A percentile compares a stretch with the other conserved stretches of the same genome.
Evolutionary conservation across 2,888 invertebrate species (phyloP).

Genomic region (Spodoptera picta): DNA sequence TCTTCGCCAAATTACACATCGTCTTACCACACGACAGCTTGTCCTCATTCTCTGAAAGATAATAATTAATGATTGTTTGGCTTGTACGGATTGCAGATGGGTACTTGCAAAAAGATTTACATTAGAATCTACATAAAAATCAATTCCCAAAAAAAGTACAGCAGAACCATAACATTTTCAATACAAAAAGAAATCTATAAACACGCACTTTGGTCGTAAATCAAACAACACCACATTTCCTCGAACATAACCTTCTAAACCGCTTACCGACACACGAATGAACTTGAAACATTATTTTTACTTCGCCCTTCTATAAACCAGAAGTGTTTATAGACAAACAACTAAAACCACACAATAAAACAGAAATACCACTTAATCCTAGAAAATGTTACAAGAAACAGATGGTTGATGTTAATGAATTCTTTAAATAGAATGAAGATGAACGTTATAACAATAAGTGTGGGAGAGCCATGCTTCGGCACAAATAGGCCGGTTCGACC

Average conservation of each 20-base stretch:
- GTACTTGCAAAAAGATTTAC: no score
- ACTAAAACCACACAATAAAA: constrained; percentile 30
- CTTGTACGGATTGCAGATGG: no score
- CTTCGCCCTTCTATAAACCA: constrained; percentile 24
- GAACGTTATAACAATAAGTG: constrained; percentile 10
- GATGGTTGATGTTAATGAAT: constrained; percentile 52
- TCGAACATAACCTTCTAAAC: constrained; percentile 31
- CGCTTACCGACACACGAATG: constrained; percentile 17
- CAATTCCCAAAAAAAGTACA: no score
- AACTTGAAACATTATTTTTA: constrained; percentile 43
- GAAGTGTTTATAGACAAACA: constrained; percentile 14
- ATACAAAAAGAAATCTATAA: not conserved
- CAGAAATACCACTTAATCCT: constrained; percentile 32
- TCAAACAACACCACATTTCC: constrained; percentile 26
- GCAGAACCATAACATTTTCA: not conserved
- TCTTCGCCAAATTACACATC: no score
- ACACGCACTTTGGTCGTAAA: constrained; percentile 17
- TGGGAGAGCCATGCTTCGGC: no score
- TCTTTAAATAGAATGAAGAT: constrained; percentile 45
- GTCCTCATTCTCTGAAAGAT: no score
- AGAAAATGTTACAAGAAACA: constrained; percentile 56
- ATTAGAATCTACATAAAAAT: no score
- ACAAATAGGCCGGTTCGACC: no score
- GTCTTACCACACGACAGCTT: no score
- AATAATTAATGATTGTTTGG: no score